Percentiles rank a stretch among this genome's conserved stretches.
These are phyloP conservation scores for Caenorhabditis sinica DNA, from an alignment of 2,888 invertebrate species.

Conservation along the genomic window DNA sequence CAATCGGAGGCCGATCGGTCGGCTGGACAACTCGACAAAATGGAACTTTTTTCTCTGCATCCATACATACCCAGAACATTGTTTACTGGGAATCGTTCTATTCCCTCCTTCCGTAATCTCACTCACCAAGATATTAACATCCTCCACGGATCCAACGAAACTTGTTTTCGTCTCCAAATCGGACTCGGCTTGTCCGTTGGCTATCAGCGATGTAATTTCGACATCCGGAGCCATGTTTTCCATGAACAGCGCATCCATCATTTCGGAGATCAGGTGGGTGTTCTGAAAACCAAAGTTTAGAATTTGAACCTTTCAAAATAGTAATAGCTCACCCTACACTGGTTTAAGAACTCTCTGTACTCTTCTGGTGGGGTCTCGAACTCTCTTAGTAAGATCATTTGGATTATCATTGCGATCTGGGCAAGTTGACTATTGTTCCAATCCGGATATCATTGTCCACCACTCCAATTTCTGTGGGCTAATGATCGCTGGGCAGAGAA, in stretches of 20 bases:
- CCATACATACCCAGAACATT: no score
- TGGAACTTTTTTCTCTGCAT: no score
- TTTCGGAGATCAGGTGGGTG: constrained; percentile 53
- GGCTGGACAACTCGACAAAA: no score
- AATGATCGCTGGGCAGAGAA: constrained; percentile 96
- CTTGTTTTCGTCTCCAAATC: constrained; percentile 41
- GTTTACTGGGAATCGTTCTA: neutral
- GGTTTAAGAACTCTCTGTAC: constrained; percentile 77
- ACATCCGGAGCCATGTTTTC: constrained; percentile 59
- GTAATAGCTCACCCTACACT: constrained; percentile 44
- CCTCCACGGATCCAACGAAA: constrained; percentile 75
- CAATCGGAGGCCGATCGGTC: no score
- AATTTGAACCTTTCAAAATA: neutral
- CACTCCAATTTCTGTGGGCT: constrained; percentile 91
- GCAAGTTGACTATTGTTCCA: constrained; percentile 86
- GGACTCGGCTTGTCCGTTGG: constrained; percentile 22
- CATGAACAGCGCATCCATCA: constrained; percentile 59
- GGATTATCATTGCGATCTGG: constrained; percentile 90
- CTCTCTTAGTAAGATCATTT: constrained; percentile 92
- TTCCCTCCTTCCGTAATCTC: neutral
- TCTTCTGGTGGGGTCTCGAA: constrained; percentile 90
- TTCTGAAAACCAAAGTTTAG: constrained; percentile 31
- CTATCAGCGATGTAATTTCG: constrained; percentile 26
- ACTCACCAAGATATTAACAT: constrained; percentile 77
- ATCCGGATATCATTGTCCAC: constrained; percentile 93